Evolutionary conservation across 2,113 vertebrate species (phyloP), one percentile per base, ranked within the genome.

Genomic region (Rafetus swinhoei): DNA sequence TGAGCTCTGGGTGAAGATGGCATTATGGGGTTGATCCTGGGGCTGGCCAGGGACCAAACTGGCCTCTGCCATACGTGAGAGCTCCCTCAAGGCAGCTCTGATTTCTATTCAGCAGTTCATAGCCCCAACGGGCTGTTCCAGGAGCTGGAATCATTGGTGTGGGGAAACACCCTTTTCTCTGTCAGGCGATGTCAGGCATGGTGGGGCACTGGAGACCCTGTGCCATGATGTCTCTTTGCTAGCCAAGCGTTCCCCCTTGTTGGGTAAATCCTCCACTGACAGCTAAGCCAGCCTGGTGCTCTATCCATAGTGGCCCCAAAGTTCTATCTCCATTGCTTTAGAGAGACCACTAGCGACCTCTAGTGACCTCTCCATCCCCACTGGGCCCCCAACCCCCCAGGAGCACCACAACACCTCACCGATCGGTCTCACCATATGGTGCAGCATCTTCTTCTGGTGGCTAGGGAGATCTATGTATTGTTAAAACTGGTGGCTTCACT

Each of bases 211-310:
- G 53, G n/a, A 72, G n/a, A 21, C 11, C 25, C 53, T 52, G 59
- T 79, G 80, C 25, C 7, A 0, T 0, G 79, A 50, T 52, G 45
- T 50, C 12, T 79, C 25, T 72, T 35, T 35, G 65, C 12, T 25
- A 62, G 9, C 35, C 72, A 45, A 24, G 21, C 6, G 2, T 12
- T 45, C n/a, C 13, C 25, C 14, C 45, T 9, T 52, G 45, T 45
- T 15, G 25, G 25, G 76, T 15, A 52, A 80, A n/a, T 24, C 27
- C 52, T 80, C 53, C 79, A n/a, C 79, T 6, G 16, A 15, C 74
- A 13, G 45, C 24, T 45, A 77, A 77, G 52, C 29, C 79, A 54
- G 53, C 32, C 16, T 55, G 29, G n/a, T 45, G 45, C 45, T 45
- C 45, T 5, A 53, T n/a, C 29, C 53, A 55, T n/a, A 29, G 53